These are phyloP conservation scores for Silurus glanis DNA, from an alignment of 2,113 vertebrate genomes.

Conservation along the genomic window DNA sequence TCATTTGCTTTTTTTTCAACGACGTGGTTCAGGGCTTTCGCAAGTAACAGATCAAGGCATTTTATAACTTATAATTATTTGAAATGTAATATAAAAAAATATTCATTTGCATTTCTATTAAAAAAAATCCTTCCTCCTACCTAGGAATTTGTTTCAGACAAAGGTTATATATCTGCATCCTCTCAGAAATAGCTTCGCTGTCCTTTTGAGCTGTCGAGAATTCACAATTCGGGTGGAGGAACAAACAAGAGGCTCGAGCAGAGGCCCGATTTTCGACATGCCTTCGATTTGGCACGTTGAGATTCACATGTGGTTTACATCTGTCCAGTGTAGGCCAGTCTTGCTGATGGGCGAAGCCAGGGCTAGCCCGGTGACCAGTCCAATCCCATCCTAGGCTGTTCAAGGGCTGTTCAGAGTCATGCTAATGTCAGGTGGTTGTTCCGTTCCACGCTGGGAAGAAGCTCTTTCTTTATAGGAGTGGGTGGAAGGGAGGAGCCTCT, in stretches of 20 bases:
- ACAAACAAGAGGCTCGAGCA: not conserved
- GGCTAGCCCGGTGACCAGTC: not conserved
- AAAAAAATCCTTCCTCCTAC: conserved; percentile 63
- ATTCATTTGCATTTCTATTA: not conserved
- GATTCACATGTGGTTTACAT: conserved; percentile 14
- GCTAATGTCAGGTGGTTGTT: conserved; percentile 70
- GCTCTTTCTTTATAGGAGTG: conserved; percentile 66
- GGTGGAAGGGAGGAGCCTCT: conserved; percentile 53
- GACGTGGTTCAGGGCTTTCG: not conserved
- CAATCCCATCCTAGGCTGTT: not conserved
- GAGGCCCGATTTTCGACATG: not conserved
- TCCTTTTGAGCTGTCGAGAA: not conserved
- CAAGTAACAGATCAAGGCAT: not conserved
- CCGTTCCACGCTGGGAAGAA: conserved; percentile 61
- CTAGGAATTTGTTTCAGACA: conserved; percentile 63
- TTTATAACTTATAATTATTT: not conserved
- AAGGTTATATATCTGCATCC: conserved; percentile 31
- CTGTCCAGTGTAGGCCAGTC: conserved; percentile 19
- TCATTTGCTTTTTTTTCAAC: not conserved
- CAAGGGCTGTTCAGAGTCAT: conserved; percentile 37
- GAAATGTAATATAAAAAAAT: not conserved
- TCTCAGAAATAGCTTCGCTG: not conserved
- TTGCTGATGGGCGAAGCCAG: not conserved
- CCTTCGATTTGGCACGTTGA: not conserved
- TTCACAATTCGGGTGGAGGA: not conserved